phyloP scores from a whole-genome alignment of 1,140 invertebrate species.

The Lasioglossum baleicum region DNA sequence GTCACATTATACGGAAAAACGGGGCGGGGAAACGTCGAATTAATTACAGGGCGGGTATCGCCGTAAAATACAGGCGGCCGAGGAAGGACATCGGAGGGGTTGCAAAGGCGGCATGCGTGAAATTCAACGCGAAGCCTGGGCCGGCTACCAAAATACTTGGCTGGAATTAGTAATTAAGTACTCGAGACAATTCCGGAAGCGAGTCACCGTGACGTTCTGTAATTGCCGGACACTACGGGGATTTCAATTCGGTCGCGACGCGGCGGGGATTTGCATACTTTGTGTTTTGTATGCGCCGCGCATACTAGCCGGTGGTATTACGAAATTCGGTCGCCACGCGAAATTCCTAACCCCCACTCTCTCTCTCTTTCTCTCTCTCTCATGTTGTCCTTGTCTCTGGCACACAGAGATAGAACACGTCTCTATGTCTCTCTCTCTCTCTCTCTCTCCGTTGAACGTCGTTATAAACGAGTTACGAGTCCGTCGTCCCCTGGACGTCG shows the following conservation, averaged over 20 bases:
- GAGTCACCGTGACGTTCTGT: conserved; percentile 53
- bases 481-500: conserved; percentile 47
- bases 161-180: conserved; percentile 64
- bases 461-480: conserved; percentile 64
- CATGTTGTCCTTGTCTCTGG: not conserved
- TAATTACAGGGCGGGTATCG: not conserved
- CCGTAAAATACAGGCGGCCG: not conserved
- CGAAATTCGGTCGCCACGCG: conserved; percentile 57
- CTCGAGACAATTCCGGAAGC: conserved; percentile 59
- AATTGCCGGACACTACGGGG: conserved; percentile 61
- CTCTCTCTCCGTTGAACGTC: conserved; percentile 36
- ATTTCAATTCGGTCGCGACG: conserved; percentile 54
- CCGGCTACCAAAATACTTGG: conserved; percentile 48
- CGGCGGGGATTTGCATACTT: conserved; percentile 60
- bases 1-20: not conserved
- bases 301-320: conserved; percentile 55
- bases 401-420: no score
- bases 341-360: conserved; percentile 22
- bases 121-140: conserved; percentile 42
- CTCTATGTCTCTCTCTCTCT: conserved; percentile 8
- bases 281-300: conserved; percentile 58
- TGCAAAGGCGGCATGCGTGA: conserved; percentile 36
- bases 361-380: not conserved
- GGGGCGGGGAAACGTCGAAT: not conserved
- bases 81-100: not conserved